Percentiles rank a stretch among this genome's conserved stretches.
phyloP scores from a whole-genome alignment of 2,113 vertebrate genomes.

The Ornithorhynchus anatinus region DNA sequence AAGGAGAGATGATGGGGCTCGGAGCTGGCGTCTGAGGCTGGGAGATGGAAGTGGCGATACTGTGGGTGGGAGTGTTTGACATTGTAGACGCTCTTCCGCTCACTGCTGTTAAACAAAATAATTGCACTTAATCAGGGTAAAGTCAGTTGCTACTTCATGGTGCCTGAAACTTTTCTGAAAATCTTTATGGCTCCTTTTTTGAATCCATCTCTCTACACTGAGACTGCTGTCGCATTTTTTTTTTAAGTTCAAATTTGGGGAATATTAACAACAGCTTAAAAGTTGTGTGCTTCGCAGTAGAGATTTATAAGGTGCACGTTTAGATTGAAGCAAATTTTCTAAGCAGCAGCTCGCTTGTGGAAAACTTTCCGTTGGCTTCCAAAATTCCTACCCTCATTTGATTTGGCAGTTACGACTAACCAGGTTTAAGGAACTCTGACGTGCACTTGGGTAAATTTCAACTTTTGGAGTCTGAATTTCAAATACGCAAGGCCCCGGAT shows the following conservation, averaged over 20 bases:
- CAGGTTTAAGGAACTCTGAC: too few relatives aligned
- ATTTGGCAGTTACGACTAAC: not conserved
- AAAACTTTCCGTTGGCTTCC: not conserved
- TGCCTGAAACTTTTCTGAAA: conserved; percentile 9
- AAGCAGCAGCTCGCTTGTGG: conserved; percentile 10
- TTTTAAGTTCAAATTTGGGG: not conserved
- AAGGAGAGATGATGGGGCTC: conserved; percentile 89
- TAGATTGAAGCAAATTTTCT: not conserved
- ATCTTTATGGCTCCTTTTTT: not conserved
- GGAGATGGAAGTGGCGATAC: conserved; percentile 89
- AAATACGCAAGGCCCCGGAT: too few relatives aligned
- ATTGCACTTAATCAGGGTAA: conserved; percentile 66
- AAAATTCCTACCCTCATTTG: not conserved
- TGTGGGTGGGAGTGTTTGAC: conserved; percentile 88
- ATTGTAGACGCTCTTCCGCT: conserved; percentile 92
- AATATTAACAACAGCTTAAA: too few relatives aligned
- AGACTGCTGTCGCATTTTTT: not conserved
- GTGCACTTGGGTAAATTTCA: too few relatives aligned
- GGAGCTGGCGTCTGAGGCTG: conserved; percentile 89
- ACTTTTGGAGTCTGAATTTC: too few relatives aligned
- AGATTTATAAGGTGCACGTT: conserved; percentile 10
- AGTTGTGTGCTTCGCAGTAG: too few relatives aligned
- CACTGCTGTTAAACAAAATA: conserved; percentile 89
- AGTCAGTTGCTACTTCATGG: not conserved
- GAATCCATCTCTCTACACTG: not conserved